Evolutionary conservation across 2,113 vertebrate species (phyloP).

Genomic region (Phoxinus phoxinus): DNA sequence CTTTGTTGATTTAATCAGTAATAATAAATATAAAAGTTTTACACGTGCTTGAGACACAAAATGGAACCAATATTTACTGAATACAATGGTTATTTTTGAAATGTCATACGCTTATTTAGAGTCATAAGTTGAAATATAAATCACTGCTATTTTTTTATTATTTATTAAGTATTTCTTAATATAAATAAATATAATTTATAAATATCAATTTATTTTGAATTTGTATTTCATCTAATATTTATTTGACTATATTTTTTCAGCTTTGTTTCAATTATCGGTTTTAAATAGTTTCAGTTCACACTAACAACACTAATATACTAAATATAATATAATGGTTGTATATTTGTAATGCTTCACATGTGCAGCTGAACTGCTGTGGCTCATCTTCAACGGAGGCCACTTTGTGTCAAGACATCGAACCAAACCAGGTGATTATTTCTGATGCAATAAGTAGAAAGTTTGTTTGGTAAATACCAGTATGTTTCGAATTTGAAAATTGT

Average conservation of each 20-base stretch:
- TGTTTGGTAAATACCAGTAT: neutral
- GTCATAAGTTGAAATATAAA: too few species aligned
- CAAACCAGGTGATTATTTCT: conserved; percentile 1
- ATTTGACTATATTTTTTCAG: too few species aligned
- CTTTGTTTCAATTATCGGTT: neutral
- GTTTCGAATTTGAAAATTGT: neutral
- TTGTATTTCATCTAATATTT: too few species aligned
- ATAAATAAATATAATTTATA: too few species aligned
- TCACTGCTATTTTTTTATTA: too few species aligned
- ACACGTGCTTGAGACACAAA: too few species aligned
- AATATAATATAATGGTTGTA: neutral
- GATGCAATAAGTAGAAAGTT: neutral
- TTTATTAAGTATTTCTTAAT: too few species aligned
- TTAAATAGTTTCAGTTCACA: too few species aligned
- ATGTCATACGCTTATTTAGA: neutral
- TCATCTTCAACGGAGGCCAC: neutral
- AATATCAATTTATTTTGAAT: too few species aligned
- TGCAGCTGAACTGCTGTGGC: conserved; percentile 52
- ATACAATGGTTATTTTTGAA: neutral
- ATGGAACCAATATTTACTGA: neutral
- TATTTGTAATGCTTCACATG: neutral
- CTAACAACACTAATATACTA: neutral
- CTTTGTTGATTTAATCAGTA: neutral
- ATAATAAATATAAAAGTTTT: neutral
- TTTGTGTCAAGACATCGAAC: neutral